These are phyloP conservation scores for Pygmarrhopalites habei DNA, from an alignment of 1,140 invertebrate species.

Conservation along the genomic window DNA sequence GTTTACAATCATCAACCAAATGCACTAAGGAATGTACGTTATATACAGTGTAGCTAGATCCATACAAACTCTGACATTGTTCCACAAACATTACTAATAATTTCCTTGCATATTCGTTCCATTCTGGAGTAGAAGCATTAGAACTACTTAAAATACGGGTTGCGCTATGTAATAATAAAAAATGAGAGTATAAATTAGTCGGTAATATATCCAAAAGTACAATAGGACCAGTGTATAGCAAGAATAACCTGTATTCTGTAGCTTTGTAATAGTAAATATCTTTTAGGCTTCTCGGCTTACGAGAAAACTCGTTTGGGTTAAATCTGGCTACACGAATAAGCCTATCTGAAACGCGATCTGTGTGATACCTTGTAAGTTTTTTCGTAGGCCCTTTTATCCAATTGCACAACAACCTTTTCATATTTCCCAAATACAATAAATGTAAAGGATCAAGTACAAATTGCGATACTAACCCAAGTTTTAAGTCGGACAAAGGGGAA, in stretches of 20 bases:
- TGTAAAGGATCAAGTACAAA: slow-evolving; percentile 21
- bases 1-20: slow-evolving; percentile 42
- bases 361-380: slow-evolving; percentile 26
- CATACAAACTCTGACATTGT: slow-evolving; percentile 38
- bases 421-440: slow-evolving; percentile 16
- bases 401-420: slow-evolving; percentile 3
- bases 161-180: slow-evolving; percentile 12
- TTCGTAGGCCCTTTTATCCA: slow-evolving; percentile 15
- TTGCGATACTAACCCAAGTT: slow-evolving; percentile 6
- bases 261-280: slow-evolving; percentile 33
- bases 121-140: neutral
- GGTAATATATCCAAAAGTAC: slow-evolving; percentile 8
- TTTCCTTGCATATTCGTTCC: slow-evolving; percentile 7
- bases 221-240: slow-evolving; percentile 31
- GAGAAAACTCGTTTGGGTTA: slow-evolving; percentile 29
- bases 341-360: slow-evolving; percentile 16
- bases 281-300: slow-evolving; percentile 27
- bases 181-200: slow-evolving; percentile 1
- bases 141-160: slow-evolving; percentile 7
- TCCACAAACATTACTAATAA: slow-evolving; percentile 14
- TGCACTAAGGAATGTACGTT: slow-evolving; percentile 45
- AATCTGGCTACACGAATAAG: slow-evolving; percentile 7
- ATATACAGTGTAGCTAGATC: slow-evolving; percentile 40
- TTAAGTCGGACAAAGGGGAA: neutral
- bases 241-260: slow-evolving; percentile 32